These are phyloP conservation scores for Paradoxurus hermaphroditus DNA, from an alignment of 2,113 vertebrate species.

Conservation along the genomic window DNA sequence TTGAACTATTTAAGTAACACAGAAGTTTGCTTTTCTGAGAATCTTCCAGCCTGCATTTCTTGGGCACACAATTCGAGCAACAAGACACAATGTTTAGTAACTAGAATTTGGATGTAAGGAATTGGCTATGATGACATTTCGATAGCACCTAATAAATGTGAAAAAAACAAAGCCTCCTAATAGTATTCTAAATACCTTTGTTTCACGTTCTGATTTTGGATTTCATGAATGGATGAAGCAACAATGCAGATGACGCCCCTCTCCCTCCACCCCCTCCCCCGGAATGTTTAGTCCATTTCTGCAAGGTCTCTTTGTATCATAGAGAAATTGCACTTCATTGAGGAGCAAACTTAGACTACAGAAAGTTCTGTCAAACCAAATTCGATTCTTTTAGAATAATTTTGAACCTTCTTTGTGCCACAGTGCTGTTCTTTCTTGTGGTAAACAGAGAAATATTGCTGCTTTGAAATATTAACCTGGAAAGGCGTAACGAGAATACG, in stretches of 20 bases:
- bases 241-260: neutral
- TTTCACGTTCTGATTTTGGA: neutral
- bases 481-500: neutral
- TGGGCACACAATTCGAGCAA: neutral
- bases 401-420: neutral
- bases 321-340: neutral
- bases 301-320: neutral
- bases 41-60: neutral
- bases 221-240: neutral
- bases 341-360: neutral
- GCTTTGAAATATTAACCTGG: neutral
- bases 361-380: neutral
- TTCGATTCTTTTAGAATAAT: neutral
- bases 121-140: neutral
- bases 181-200: neutral
- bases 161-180: neutral
- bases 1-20: conserved; percentile 33
- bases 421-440: neutral
- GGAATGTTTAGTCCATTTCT: neutral
- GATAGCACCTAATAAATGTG: neutral
- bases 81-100: neutral
- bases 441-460: neutral
- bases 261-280: too few species aligned
- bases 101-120: neutral
- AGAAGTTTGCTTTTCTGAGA: neutral